Evolutionary conservation across 2,113 vertebrate genomes (phyloP), one percentile per base, ranked within the genome.

Genomic region (Menura novaehollandiae): DNA sequence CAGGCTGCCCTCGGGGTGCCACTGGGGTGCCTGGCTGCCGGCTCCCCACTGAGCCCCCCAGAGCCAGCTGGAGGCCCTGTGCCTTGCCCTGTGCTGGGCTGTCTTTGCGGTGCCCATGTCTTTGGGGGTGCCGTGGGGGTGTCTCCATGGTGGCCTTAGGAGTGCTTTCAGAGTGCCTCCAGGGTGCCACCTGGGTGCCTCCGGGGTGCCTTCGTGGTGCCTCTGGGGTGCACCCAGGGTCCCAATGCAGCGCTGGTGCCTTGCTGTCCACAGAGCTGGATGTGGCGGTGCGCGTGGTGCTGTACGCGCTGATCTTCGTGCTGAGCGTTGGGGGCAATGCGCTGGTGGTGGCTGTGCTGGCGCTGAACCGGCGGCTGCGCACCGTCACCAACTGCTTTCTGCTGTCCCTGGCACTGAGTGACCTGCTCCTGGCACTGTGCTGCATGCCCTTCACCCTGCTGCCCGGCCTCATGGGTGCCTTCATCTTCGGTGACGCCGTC

Each of bases 391-490:
- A 99, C 95, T 98, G 98, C 95, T 99, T 99, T 97, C 98, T 99
- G 95, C 98, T 99, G 77, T 99, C 99, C 1, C 98, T 99, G 94
- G 99, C 99, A 0, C 96, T 99, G 96, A 99, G 99, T 12, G 99
- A 99, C 97, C 98, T 99, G 82, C 98, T 99, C 98, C 98, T 99
- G 98, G 98, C 98, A 1, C 77, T 99, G 49, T 98, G 99, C 96
- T 99, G 99, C 97, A 99, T 99, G 98, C 99, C 99, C 95, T 99
- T 99, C 98, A 99, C 98, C 22, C 98, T 99, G 79, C 97, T 99
- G 95, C 99, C 99, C 88, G 99, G 97, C 97, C 98, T 99, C 77
- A 98, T 99, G 97, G 98, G 98, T 90, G 98, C 99, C 92, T 99
- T 99, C 98, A 91, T 99, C 98, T 99, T 99, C 63, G 99, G 99